phyloP scores from a whole-genome alignment of 2,113 vertebrate species.

The Platycercus adscitus region DNA sequence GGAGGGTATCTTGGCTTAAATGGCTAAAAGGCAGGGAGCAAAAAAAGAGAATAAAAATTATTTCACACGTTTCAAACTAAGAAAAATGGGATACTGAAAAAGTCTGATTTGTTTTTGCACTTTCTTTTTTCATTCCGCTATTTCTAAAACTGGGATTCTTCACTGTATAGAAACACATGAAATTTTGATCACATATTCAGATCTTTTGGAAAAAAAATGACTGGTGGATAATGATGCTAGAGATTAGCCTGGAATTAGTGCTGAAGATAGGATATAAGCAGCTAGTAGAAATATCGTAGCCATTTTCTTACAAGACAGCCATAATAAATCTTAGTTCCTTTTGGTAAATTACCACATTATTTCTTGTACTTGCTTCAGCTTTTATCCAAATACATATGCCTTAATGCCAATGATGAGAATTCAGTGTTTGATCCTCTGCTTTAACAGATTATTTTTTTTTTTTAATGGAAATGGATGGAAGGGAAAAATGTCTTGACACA shows the following conservation, averaged over 20 bases:
- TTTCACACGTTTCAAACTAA: not conserved
- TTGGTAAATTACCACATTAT: slow-evolving; percentile 29
- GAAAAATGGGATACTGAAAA: not conserved
- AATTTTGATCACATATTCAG: slow-evolving; percentile 27
- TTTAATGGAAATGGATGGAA: not conserved
- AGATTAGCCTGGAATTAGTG: slow-evolving; percentile 56
- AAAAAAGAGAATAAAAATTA: not conserved
- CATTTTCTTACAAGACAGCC: slow-evolving; percentile 42
- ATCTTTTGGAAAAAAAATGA: not conserved
- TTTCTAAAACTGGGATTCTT: slow-evolving; percentile 7
- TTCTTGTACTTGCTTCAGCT: not conserved
- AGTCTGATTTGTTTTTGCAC: not conserved
- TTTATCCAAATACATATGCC: not conserved
- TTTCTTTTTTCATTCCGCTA: not conserved
- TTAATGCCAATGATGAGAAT: slow-evolving; percentile 8
- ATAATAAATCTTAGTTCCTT: slow-evolving; percentile 47
- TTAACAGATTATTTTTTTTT: not conserved
- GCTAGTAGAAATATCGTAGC: slow-evolving; percentile 49
- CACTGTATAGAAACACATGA: not conserved
- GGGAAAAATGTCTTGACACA: not conserved
- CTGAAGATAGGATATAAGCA: not conserved
- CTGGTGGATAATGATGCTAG: slow-evolving; percentile 25
- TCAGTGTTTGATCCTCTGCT: not conserved
- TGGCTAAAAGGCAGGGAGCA: not conserved
- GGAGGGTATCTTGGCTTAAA: not conserved